Conservation (phyloP, 2,888 invertebrate species). For the Spilarctia lutea region DNA sequence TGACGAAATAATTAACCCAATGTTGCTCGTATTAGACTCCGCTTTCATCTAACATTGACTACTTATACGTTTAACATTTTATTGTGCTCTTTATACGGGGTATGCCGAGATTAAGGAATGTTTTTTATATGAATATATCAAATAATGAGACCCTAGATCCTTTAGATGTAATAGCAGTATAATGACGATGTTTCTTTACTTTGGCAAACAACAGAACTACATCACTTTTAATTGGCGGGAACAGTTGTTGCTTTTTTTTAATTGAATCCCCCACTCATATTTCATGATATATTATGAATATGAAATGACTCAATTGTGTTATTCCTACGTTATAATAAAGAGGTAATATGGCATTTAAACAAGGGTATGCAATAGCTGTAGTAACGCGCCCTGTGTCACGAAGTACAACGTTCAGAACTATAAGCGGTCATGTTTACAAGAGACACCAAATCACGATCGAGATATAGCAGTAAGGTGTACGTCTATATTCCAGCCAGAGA, state of each 20-base stretch:
- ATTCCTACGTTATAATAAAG: constrained; percentile 32
- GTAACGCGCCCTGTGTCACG: constrained; percentile 30
- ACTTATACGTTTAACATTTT: constrained; percentile 67
- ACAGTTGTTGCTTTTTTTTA: constrained; percentile 46
- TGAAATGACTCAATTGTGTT: constrained; percentile 31
- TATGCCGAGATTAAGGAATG: constrained; percentile 43
- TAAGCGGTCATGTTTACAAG: constrained; percentile 55
- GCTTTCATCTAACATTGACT: constrained; percentile 67
- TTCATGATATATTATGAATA: constrained; percentile 34
- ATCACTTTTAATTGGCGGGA: constrained; percentile 55
- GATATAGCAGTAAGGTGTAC: constrained; percentile 75
- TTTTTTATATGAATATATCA: constrained; percentile 42
- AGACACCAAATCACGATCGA: constrained; percentile 69
- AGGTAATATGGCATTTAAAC: constrained; percentile 21
- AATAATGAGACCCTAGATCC: constrained; percentile 45
- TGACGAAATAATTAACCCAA: constrained; percentile 85
- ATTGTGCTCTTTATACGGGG: constrained; percentile 56
- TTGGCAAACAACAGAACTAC: constrained; percentile 46
- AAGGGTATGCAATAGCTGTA: constrained; percentile 27
- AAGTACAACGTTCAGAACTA: constrained; percentile 41
- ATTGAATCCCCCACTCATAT: constrained; percentile 30
- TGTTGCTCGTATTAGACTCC: constrained; percentile 77
- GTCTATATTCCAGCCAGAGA: constrained; percentile 84
- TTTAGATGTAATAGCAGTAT: constrained; percentile 47
- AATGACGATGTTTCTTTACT: constrained; percentile 54